Base-by-base conservation (phyloP, 35 echinoderm and acorn worm species). In the Lytechinus variegatus region DNA sequence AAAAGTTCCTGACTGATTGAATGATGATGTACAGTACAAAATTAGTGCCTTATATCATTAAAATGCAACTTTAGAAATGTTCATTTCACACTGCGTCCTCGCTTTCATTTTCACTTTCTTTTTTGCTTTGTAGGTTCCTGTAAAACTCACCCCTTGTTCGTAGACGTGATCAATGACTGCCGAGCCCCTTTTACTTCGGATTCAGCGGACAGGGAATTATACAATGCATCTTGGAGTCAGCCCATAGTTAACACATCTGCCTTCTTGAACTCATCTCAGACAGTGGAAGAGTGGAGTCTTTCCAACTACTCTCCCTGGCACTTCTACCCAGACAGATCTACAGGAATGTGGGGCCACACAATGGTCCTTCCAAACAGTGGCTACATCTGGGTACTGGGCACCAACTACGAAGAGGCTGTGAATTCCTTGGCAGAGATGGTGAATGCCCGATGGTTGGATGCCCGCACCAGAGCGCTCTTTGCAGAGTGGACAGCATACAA, bases 401-500 rank as follows among this genome's bases (percentile, higher is more conserved):
- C 86, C 29, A 94, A 54, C 27, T 52, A 72, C 54, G 60, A 10
- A 9, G 94, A 94, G 52, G 94, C 98, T 86, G 56, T 13, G 16
- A 86, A 8, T 56, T 24, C 87, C 10, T 53, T 99, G 53, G 16
- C 53, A 21, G 13, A 96, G 3, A 94, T 99, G 95, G 95, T 89
- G 52, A 28, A 56, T 4, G 54, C 91, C 11, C 92, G 86, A 12
- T 99, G 97, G 98, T 53, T 99, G 9, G 98, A 99, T 91, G 86
- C 61, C 10, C 96, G 96, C 66, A 97, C 98, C 1, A 93, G 97
- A 44, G 98, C 96, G 2, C 94, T 99, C 54, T 97, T 97, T 94
- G 94, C 98, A 1, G 98, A 99, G 53, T 99, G 97, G 97, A 97
- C 98, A 7, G 86, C 97, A 6, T 99, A 97, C 90, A 99, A 98